Conservation (phyloP, 2,888 invertebrate genomes). For the Eremobia ochroleuca region DNA sequence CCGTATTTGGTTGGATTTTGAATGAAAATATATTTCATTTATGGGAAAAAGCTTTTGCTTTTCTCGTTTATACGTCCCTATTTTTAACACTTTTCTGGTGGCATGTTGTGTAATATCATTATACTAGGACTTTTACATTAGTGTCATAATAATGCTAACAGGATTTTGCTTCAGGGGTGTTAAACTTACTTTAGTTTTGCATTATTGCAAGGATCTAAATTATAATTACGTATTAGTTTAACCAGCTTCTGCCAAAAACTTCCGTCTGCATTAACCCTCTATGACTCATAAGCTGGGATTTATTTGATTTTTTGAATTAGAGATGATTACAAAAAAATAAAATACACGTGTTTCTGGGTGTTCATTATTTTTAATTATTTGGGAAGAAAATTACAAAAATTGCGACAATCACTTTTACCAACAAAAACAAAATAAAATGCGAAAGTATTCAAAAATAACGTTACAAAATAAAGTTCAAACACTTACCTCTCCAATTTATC, state of each 20-base stretch:
- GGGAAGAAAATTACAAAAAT: too few relatives aligned
- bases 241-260: background rate
- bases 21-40: constrained; percentile 4
- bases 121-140: background rate
- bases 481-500: too few relatives aligned
- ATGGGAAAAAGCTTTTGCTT: background rate
- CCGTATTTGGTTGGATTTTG: background rate
- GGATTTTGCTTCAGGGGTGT: background rate
- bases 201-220: background rate
- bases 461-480: too few relatives aligned
- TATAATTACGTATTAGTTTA: background rate
- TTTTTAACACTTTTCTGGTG: background rate
- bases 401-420: too few relatives aligned
- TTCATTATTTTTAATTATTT: too few relatives aligned
- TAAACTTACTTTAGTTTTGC: background rate
- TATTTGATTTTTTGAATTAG: too few relatives aligned
- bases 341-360: too few relatives aligned
- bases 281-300: too few relatives aligned
- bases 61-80: background rate
- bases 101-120: background rate
- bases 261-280: too few relatives aligned
- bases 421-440: too few relatives aligned
- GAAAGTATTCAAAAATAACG: too few relatives aligned
- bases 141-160: background rate
- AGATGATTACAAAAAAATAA: too few relatives aligned